Percentiles rank a stretch among this genome's conserved stretches.
Evolutionary conservation across 2,888 invertebrate species (phyloP).

Genomic region (Tinea trinotella): DNA sequence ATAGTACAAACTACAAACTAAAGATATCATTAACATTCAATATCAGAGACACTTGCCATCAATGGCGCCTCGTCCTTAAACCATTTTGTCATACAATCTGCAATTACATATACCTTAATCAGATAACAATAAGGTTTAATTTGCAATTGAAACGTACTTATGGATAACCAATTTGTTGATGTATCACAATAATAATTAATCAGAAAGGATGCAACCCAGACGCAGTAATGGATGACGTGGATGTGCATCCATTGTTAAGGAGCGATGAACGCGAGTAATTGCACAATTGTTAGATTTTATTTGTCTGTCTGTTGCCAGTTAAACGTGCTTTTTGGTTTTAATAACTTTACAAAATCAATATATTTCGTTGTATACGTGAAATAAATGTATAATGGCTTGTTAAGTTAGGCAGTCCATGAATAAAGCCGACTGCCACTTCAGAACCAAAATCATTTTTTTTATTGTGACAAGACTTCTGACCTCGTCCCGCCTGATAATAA

Average conservation of each 20-base stretch:
- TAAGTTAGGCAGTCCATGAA: too few species aligned
- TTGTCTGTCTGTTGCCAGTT: too few species aligned
- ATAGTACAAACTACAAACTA: too few species aligned
- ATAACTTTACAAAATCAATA: too few species aligned
- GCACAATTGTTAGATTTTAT: neutral
- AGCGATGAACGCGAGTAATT: neutral
- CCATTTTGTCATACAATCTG: neutral
- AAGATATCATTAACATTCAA: neutral
- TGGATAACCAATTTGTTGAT: constrained; percentile 38
- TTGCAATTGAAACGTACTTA: constrained; percentile 1
- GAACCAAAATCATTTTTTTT: too few species aligned
- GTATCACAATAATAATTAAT: constrained; percentile 54
- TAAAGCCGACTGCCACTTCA: too few species aligned
- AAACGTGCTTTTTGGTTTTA: too few species aligned
- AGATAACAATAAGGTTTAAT: neutral
- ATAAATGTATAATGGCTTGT: too few species aligned
- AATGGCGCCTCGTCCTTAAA: neutral
- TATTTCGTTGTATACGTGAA: too few species aligned
- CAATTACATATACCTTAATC: neutral
- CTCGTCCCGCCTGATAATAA: too few species aligned
- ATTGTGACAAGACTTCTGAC: too few species aligned
- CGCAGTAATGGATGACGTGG: constrained; percentile 42
- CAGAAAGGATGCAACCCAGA: constrained; percentile 55
- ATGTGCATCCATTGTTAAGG: constrained; percentile 43
- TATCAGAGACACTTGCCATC: neutral